A percentile compares a stretch with the other conserved stretches of the same genome.
phyloP scores from a whole-genome alignment of 2,888 invertebrate species.

The Emmelina monodactyla region DNA sequence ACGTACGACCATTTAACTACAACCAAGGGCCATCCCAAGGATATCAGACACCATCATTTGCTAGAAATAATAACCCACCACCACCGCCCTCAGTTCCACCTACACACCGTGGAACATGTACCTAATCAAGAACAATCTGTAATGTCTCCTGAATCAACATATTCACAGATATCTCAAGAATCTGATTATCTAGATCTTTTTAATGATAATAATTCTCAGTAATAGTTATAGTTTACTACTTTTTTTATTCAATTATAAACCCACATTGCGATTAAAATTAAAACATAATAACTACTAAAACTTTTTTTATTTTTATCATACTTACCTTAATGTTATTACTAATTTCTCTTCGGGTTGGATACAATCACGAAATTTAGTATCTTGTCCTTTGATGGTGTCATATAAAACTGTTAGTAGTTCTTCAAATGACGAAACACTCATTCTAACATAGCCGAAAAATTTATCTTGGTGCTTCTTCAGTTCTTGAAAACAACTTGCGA shows the following conservation, averaged over 20 bases:
- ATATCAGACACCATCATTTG: constrained; percentile 15
- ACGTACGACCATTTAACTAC: constrained; percentile 11
- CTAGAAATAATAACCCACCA: constrained; percentile 15
- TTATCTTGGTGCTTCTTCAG: constrained; percentile 11
- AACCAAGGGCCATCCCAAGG: constrained; percentile 15
- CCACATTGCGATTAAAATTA: constrained; percentile 8
- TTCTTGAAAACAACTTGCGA: constrained; percentile 16
- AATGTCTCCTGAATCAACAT: constrained; percentile 12
- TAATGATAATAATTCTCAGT: constrained; percentile 13
- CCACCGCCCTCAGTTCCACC: constrained; percentile 12
- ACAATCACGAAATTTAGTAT: constrained; percentile 15
- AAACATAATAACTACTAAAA: constrained; percentile 5
- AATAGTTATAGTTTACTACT: constrained; percentile 12
- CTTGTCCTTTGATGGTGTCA: constrained; percentile 15
- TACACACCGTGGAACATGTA: constrained; percentile 13
- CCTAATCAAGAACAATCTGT: constrained; percentile 13
- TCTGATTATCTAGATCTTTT: constrained; percentile 12
- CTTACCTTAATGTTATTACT: constrained; percentile 8
- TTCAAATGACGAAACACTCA: constrained; percentile 13
- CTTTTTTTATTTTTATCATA: constrained; percentile 9
- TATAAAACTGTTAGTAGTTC: constrained; percentile 9
- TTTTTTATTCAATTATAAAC: constrained; percentile 6
- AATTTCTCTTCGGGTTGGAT: constrained; percentile 8
- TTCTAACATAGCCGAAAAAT: constrained; percentile 16
- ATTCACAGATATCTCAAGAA: constrained; percentile 13